Evolutionary conservation across 2,888 invertebrate genomes (phyloP).

Genomic region (Elysia crispata): DNA sequence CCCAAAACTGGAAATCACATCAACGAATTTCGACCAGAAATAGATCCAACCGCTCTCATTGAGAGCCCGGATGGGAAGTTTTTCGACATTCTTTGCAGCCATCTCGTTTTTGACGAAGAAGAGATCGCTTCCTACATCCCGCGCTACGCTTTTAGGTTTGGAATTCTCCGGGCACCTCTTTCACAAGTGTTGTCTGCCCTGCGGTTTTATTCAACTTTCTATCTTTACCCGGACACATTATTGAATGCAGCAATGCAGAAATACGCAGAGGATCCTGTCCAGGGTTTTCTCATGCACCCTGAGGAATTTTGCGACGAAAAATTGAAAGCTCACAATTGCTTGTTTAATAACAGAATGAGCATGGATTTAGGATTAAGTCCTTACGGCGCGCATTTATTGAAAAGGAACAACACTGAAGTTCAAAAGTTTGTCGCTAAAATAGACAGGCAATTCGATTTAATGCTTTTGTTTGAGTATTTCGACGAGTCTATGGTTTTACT

Average conservation of each 20-base stretch:
- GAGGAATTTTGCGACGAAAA: neutral
- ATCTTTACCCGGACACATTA: neutral
- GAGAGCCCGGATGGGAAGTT: neutral
- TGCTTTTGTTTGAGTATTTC: constrained; percentile 58
- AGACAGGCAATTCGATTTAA: constrained; percentile 54
- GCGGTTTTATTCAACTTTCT: constrained; percentile 13
- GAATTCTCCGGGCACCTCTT: constrained; percentile 43
- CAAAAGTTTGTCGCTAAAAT: constrained; percentile 40
- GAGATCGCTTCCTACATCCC: constrained; percentile 14
- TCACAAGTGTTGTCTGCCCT: constrained; percentile 44
- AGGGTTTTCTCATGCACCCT: constrained; percentile 39
- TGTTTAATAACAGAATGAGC: constrained; percentile 47
- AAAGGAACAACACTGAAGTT: constrained; percentile 17
- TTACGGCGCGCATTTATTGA: neutral
- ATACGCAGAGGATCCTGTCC: constrained; percentile 21
- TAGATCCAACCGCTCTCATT: neutral
- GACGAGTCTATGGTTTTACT: constrained; percentile 59
- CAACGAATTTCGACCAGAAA: constrained; percentile 10
- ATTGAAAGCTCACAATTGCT: constrained; percentile 10
- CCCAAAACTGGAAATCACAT: constrained; percentile 26
- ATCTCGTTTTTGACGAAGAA: constrained; percentile 38
- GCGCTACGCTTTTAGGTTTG: constrained; percentile 23
- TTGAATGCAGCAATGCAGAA: neutral
- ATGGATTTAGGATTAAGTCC: constrained; percentile 48
- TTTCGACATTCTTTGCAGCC: constrained; percentile 47